These are phyloP conservation scores for Archips xylosteana DNA, from an alignment of 2,888 invertebrate species.

Conservation along the genomic window DNA sequence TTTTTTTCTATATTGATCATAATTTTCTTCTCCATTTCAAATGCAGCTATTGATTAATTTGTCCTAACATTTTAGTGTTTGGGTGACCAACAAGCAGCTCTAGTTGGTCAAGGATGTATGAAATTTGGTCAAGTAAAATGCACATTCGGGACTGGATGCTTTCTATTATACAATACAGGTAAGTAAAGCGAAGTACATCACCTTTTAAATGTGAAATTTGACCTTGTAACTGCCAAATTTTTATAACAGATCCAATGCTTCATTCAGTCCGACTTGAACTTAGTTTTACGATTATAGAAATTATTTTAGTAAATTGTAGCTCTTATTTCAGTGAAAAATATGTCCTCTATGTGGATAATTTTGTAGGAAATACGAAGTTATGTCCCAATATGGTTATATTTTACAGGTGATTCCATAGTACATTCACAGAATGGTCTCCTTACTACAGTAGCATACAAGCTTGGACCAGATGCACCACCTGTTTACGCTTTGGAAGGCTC, in stretches of 20 bases:
- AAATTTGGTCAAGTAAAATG: constrained; percentile 96
- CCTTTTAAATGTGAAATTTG: no score
- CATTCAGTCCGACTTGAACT: no score
- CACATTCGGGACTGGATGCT: constrained; percentile 98
- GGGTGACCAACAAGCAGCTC: constrained; percentile 98
- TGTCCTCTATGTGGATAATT: no score
- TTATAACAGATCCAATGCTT: no score
- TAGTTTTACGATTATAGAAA: no score
- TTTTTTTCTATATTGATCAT: constrained; percentile 17
- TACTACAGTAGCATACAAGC: constrained; percentile 96
- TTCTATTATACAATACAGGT: constrained; percentile 97
- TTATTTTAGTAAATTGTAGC: no score
- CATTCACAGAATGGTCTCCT: constrained; percentile 95
- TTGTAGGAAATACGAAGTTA: not conserved
- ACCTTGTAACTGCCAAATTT: no score
- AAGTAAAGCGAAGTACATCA: not conserved
- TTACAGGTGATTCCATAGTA: constrained; percentile 88
- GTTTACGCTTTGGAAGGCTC: constrained; percentile 97
- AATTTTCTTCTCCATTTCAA: not conserved
- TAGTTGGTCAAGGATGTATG: constrained; percentile 96
- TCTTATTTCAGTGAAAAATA: no score
- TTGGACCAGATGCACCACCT: constrained; percentile 91
- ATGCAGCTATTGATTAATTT: not conserved
- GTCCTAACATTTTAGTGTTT: constrained; percentile 87
- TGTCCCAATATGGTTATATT: not conserved